Evolutionary conservation across 2,113 vertebrate species (phyloP).

Genomic region (Rattus norvegicus): GRCr8 NC_086024.1:143315501-143316000

Average conservation of each 20-base stretch:
- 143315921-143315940: too few relatives aligned
- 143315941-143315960: accelerated
- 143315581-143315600: too few relatives aligned
- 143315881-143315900: neutral
- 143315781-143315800: neutral
- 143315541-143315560: too few relatives aligned
- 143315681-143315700: neutral
- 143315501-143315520: too few relatives aligned
- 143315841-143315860: neutral
- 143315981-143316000: neutral
- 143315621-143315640: too few relatives aligned
- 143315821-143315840: neutral
- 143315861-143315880: neutral
- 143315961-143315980: neutral
- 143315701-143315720: neutral
- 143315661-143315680: neutral
- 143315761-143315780: neutral
- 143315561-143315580: too few relatives aligned
- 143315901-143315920: neutral
- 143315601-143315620: too few relatives aligned
- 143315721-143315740: neutral
- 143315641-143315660: too few relatives aligned
- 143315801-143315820: neutral
- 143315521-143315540: too few relatives aligned
- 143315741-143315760: neutral